A percentile compares a stretch with the other conserved stretches of the same genome.
These are phyloP conservation scores for Ectemnius lituratus DNA, from an alignment of 2,888 invertebrate species.

Conservation along the genomic window DNA sequence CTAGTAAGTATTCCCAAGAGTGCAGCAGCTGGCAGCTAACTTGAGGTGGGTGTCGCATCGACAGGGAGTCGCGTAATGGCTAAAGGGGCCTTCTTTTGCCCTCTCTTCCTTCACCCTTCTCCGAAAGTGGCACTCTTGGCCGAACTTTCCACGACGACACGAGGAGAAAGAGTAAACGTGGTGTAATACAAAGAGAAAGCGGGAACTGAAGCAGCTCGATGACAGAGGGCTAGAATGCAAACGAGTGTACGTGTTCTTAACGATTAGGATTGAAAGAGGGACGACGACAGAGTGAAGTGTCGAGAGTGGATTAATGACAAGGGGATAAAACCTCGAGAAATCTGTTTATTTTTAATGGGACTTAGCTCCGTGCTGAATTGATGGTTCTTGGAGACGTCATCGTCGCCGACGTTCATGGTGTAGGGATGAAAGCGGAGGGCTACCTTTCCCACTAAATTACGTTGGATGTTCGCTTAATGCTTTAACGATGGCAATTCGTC, in stretches of 20 bases:
- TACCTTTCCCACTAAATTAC: conserved; percentile 26
- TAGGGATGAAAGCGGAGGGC: not conserved
- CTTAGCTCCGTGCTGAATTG: conserved; percentile 31
- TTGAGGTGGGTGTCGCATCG: conserved; percentile 16
- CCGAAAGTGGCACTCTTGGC: not conserved
- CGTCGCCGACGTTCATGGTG: conserved; percentile 1
- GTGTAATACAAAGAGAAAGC: not conserved
- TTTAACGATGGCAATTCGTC: conserved; percentile 25
- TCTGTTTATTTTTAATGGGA: conserved; percentile 51
- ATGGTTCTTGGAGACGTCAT: conserved; percentile 14
- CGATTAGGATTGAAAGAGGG: conserved; percentile 25
- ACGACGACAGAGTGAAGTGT: conserved; percentile 14
- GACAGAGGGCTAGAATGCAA: conserved; percentile 34
- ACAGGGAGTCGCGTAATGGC: conserved; percentile 15
- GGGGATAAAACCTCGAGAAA: conserved; percentile 36
- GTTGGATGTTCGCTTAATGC: conserved; percentile 31
- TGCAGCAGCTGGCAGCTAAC: too few relatives aligned
- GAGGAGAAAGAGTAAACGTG: not conserved
- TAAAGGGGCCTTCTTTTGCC: conserved; percentile 4
- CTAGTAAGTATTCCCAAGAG: too few relatives aligned
- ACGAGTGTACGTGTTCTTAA: conserved; percentile 38
- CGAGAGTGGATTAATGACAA: conserved; percentile 47
- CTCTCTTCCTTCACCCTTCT: conserved; percentile 7
- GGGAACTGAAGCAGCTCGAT: not conserved
- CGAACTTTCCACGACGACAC: not conserved